These are phyloP conservation scores for Excalfactoria chinensis DNA, from an alignment of 2,113 vertebrate genomes.

Conservation along the genomic window DNA sequence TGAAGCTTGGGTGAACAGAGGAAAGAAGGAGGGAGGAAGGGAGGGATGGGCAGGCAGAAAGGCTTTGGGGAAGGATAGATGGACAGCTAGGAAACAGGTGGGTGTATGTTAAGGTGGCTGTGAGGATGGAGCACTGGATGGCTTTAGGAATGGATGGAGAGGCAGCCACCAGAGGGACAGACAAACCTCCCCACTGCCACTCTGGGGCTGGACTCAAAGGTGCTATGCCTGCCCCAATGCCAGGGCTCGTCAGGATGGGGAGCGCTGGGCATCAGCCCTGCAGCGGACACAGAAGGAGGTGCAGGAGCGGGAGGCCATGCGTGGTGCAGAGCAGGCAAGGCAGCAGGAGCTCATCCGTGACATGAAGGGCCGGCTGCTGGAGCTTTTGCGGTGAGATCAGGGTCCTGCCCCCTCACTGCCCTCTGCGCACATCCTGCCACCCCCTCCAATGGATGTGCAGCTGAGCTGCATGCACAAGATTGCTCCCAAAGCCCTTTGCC, in stretches of 20 bases:
- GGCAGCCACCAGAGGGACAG: background rate
- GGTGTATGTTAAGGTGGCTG: background rate
- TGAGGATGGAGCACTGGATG: background rate
- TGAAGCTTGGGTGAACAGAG: too few relatives aligned
- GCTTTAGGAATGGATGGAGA: background rate
- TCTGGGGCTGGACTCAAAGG: background rate
- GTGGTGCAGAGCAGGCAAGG: slow-evolving; percentile 55
- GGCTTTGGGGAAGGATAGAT: too few relatives aligned
- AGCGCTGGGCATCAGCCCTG: slow-evolving; percentile 63
- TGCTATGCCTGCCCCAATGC: background rate
- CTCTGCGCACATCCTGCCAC: background rate
- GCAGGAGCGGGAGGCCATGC: slow-evolving; percentile 31
- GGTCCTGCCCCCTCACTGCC: background rate
- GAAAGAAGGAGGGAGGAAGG: background rate
- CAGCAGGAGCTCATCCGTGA: slow-evolving; percentile 72
- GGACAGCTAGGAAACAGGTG: background rate
- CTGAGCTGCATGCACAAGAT: rapidly evolving
- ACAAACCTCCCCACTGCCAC: background rate
- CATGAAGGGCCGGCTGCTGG: slow-evolving; percentile 79
- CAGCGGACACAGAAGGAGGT: slow-evolving; percentile 61
- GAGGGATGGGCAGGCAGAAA: too few relatives aligned
- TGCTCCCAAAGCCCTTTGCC: background rate
- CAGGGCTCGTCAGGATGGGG: slow-evolving; percentile 71
- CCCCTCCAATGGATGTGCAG: background rate
- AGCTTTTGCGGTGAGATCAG: slow-evolving; percentile 76